These are phyloP conservation scores for Cryptoblepharus egeriae DNA, from an alignment of 2,797 vertebrate species.

Conservation along the genomic window DNA sequence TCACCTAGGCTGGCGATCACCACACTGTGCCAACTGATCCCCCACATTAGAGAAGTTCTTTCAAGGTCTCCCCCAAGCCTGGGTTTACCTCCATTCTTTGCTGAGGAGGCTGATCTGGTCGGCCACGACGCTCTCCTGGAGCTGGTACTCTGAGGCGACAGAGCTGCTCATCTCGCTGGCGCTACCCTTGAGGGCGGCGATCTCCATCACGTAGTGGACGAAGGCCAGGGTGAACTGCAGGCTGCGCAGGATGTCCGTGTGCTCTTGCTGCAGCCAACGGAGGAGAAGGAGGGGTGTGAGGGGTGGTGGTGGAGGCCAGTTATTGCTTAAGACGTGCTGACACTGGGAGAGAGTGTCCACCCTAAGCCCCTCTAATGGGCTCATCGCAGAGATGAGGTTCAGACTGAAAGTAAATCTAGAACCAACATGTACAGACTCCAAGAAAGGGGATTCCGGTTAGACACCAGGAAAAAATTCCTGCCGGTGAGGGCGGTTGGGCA, in stretches of 20 bases:
- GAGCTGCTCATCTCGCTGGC: conserved; percentile 74
- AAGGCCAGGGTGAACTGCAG: conserved; percentile 92
- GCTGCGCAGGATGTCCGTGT: conserved; percentile 88
- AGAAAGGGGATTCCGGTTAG: too few relatives aligned
- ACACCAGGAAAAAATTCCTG: too few relatives aligned
- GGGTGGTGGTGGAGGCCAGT: background rate
- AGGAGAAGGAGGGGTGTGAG: background rate
- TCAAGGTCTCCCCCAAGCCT: accelerated
- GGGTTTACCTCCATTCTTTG: conserved; percentile 90
- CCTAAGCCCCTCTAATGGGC: too few relatives aligned
- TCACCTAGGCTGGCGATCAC: too few relatives aligned
- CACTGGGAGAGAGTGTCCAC: too few relatives aligned
- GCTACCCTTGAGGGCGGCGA: conserved; percentile 86
- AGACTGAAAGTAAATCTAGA: too few relatives aligned
- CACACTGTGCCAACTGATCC: too few relatives aligned
- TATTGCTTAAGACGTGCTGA: background rate
- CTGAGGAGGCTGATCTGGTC: conserved; percentile 98
- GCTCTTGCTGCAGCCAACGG: conserved; percentile 82
- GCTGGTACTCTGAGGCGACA: conserved; percentile 83
- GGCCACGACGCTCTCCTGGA: conserved; percentile 92
- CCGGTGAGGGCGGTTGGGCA: too few relatives aligned
- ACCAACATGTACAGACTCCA: too few relatives aligned
- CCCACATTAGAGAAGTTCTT: too few relatives aligned
- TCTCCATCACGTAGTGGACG: conserved; percentile 89
- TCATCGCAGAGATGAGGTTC: too few relatives aligned